phyloP scores from a whole-genome alignment of 2,113 vertebrate genomes.

The Piliocolobus tephrosceles region DNA sequence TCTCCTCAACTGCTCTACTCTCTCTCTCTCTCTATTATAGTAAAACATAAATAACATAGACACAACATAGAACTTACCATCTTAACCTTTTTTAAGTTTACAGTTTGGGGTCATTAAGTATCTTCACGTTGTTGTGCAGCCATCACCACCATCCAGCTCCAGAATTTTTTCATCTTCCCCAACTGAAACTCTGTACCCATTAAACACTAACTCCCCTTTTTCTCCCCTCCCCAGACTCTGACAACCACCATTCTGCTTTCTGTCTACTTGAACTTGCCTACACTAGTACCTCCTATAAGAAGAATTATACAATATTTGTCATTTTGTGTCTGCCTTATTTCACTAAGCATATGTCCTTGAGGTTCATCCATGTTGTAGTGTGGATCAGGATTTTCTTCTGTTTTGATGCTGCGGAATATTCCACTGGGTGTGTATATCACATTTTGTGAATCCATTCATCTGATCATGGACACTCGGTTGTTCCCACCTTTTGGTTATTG shows the following conservation, averaged over 20 bases:
- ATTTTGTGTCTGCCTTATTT: neutral
- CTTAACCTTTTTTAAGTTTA: neutral
- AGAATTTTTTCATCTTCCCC: neutral
- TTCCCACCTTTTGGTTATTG: neutral
- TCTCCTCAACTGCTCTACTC: neutral
- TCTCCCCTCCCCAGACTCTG: accelerated
- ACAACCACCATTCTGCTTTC: no score
- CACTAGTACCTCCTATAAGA: neutral
- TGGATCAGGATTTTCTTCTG: neutral
- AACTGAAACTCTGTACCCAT: neutral
- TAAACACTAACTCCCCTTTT: neutral
- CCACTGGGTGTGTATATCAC: accelerated
- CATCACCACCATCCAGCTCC: neutral
- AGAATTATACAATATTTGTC: neutral
- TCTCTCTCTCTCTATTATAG: neutral
- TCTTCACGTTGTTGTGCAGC: accelerated
- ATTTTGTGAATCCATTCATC: neutral
- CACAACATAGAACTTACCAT: neutral
- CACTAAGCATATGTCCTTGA: neutral
- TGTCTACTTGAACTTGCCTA: neutral
- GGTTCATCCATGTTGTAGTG: accelerated
- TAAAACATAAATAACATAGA: neutral
- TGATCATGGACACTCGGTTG: neutral
- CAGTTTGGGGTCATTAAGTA: no score
- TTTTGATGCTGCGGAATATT: neutral